Evolutionary conservation across 2,113 vertebrate species (phyloP).

Genomic region (Apteryx mantelli): DNA sequence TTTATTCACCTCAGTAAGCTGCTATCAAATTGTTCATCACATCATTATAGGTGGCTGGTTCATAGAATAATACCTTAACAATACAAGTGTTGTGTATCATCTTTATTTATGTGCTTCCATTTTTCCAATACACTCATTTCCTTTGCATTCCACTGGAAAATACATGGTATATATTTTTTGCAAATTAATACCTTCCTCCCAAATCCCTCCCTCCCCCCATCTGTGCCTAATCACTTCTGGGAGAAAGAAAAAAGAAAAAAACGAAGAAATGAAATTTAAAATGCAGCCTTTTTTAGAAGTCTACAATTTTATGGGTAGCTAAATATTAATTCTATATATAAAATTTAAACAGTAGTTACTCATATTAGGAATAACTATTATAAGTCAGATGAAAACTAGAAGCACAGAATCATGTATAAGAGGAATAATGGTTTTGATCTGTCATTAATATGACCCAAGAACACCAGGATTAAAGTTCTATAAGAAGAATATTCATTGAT

Average conservation of each 20-base stretch:
- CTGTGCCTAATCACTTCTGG: neutral
- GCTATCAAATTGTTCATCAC: neutral
- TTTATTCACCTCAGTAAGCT: neutral
- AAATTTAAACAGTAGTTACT: neutral
- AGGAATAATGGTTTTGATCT: neutral
- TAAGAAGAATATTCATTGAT: neutral
- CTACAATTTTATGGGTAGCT: neutral
- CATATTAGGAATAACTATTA: neutral
- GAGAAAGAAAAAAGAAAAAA: neutral
- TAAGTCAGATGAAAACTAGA: neutral
- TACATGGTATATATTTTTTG: neutral
- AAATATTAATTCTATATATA: neutral
- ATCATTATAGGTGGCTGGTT: neutral
- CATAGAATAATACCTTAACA: neutral
- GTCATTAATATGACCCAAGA: neutral
- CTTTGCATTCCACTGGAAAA: neutral
- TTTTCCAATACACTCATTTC: neutral
- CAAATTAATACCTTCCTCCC: neutral
- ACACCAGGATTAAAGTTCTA: neutral
- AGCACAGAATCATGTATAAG: neutral
- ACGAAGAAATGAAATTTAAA: neutral
- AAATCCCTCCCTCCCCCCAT: neutral
- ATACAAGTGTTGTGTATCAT: neutral
- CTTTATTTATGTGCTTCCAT: neutral
- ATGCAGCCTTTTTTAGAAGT: neutral